Evolutionary conservation across 2,797 vertebrate species (phyloP).

Genomic region (Kryptopterus vitreolus): DNA sequence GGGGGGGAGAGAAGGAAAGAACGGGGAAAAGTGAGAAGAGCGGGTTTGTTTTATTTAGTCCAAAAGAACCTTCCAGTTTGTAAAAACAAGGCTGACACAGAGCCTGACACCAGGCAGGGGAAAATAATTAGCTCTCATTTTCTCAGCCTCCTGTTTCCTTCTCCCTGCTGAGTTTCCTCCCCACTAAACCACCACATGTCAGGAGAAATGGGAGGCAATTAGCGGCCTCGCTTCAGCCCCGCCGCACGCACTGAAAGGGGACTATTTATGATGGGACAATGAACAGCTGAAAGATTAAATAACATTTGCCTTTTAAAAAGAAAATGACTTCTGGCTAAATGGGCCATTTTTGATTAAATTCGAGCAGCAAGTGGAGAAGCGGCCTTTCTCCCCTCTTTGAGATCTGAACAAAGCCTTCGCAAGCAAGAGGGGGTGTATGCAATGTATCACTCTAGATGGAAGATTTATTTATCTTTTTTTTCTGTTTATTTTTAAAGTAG

Average conservation of each 20-base stretch:
- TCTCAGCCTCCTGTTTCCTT: slow-evolving; percentile 99
- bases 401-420: slow-evolving; percentile 84
- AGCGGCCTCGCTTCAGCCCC: slow-evolving; percentile 99
- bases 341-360: slow-evolving; percentile 99
- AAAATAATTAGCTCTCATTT: slow-evolving; percentile 99
- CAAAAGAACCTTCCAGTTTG: slow-evolving; percentile 99
- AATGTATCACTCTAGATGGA: slow-evolving; percentile 91
- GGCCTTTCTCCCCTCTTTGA: slow-evolving; percentile 85
- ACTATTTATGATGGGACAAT: slow-evolving; percentile 99
- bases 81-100: slow-evolving; percentile 99
- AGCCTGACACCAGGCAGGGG: slow-evolving; percentile 99
- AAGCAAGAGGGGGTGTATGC: slow-evolving; percentile 87
- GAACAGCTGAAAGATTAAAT: slow-evolving; percentile 99
- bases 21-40: slow-evolving; percentile 77
- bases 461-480: slow-evolving; percentile 81
- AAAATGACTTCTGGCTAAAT: slow-evolving; percentile 99
- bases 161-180: slow-evolving; percentile 99
- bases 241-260: slow-evolving; percentile 99
- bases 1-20: slow-evolving; percentile 71
- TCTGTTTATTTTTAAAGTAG: slow-evolving; percentile 68
- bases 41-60: slow-evolving; percentile 99
- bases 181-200: slow-evolving; percentile 99
- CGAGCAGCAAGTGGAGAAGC: slow-evolving; percentile 99
- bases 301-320: slow-evolving; percentile 99
- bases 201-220: slow-evolving; percentile 99